Conservation (phyloP, 2,797 vertebrate genomes). For the Hippocampus kuda region DNA sequence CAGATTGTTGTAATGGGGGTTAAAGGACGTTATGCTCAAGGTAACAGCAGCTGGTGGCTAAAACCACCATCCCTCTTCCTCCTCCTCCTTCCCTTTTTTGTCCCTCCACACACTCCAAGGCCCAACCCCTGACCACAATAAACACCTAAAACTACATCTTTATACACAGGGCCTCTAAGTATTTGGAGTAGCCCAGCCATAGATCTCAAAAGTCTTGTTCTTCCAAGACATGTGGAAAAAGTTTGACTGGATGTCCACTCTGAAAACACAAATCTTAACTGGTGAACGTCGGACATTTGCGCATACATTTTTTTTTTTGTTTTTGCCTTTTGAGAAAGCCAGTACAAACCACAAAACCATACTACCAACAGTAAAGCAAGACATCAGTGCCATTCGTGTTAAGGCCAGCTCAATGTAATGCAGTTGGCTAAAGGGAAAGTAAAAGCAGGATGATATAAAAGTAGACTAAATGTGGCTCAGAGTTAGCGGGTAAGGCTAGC, state of each 20-base stretch:
- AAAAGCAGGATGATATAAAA: slow-evolving; percentile 69
- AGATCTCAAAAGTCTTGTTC: slow-evolving; percentile 29
- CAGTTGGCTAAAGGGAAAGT: slow-evolving; percentile 60
- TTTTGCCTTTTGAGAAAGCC: slow-evolving; percentile 40
- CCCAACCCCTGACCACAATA: slow-evolving; percentile 61
- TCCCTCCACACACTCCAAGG: slow-evolving; percentile 48
- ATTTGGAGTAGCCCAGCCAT: slow-evolving; percentile 23
- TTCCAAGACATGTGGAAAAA: slow-evolving; percentile 24
- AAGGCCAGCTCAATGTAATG: slow-evolving; percentile 39
- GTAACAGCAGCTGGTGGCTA: slow-evolving; percentile 67
- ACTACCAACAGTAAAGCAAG: slow-evolving; percentile 48
- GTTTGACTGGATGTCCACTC: slow-evolving; percentile 8
- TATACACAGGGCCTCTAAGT: slow-evolving; percentile 17
- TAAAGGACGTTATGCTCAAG: slow-evolving; percentile 64
- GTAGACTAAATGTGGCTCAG: slow-evolving; percentile 68
- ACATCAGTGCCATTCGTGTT: slow-evolving; percentile 40
- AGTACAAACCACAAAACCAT: slow-evolving; percentile 54
- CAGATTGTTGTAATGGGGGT: slow-evolving; percentile 55
- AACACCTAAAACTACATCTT: slow-evolving; percentile 48
- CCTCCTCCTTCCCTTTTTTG: slow-evolving; percentile 38
- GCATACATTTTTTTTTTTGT: neutral
- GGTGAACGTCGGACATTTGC: slow-evolving; percentile 21
- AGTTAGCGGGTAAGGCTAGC: slow-evolving; percentile 65
- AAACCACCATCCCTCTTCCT: slow-evolving; percentile 62
- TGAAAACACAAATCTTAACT: slow-evolving; percentile 13